Evolutionary conservation across 2,888 invertebrate species (phyloP).

Genomic region (Caenorhabditis sp.): DNA sequence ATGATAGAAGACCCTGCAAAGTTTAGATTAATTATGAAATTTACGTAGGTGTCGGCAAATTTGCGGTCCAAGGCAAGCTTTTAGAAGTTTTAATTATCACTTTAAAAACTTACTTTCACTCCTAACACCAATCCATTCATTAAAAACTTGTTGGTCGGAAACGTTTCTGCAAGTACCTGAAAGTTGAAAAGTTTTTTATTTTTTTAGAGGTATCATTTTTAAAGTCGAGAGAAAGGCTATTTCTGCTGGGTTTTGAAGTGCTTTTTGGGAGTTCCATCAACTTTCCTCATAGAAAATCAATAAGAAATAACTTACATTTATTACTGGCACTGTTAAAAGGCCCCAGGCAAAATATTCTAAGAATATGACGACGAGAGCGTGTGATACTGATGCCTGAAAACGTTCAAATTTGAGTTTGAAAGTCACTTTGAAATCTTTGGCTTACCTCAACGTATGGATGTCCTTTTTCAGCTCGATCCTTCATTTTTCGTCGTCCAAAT

Average conservation of each 20-base stretch:
- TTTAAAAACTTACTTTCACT: conserved; percentile 85
- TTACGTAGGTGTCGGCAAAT: background rate
- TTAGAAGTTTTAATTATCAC: no score
- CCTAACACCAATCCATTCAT: conserved; percentile 99
- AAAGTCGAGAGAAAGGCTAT: no score
- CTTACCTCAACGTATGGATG: conserved; percentile 49
- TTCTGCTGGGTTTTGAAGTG: no score
- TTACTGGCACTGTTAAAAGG: conserved; percentile 96
- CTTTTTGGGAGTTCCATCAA: no score
- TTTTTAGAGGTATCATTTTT: background rate
- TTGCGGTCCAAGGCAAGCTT: no score
- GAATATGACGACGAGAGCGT: conserved; percentile 98
- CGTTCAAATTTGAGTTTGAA: background rate
- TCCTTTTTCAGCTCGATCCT: conserved; percentile 55
- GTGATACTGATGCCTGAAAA: conserved; percentile 89
- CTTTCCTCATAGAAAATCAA: no score
- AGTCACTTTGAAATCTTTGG: background rate
- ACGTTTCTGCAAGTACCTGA: conserved; percentile 93
- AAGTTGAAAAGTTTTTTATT: conserved; percentile 16
- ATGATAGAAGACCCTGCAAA: conserved; percentile 90
- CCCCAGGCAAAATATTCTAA: conserved; percentile 99
- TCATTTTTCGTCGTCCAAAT: conserved; percentile 62
- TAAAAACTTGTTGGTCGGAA: conserved; percentile 97
- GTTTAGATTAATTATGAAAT: conserved; percentile 11
- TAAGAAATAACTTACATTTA: conserved; percentile 83